phyloP scores from a whole-genome alignment of 2,113 vertebrate genomes.

The Promerops cafer region DNA sequence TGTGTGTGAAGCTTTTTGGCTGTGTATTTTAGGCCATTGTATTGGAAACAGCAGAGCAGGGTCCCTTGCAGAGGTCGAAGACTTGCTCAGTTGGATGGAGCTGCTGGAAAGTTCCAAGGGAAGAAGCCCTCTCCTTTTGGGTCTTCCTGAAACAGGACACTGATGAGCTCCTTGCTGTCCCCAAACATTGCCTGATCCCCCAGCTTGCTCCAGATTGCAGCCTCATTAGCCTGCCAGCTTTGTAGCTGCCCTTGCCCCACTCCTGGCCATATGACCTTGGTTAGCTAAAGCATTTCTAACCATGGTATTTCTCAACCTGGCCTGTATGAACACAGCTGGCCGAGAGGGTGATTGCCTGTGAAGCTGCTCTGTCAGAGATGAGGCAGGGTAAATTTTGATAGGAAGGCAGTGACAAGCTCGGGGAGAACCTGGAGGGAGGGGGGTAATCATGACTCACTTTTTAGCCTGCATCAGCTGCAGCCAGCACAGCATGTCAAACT shows the following conservation, averaged over 20 bases:
- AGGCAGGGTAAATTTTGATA: not conserved
- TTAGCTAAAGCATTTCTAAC: not conserved
- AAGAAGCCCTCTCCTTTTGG: not conserved
- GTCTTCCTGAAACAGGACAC: not conserved
- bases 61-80: accelerated
- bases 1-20: not conserved
- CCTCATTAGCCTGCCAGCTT: not conserved
- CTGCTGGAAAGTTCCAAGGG: not conserved
- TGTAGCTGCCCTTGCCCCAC: accelerated
- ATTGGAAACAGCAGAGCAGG: not conserved
- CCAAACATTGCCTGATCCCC: not conserved
- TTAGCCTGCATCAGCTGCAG: not conserved
- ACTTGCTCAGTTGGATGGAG: not conserved
- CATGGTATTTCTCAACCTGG: accelerated
- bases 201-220: not conserved
- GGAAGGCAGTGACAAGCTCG: not conserved
- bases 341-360: not conserved
- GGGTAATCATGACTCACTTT: not conserved
- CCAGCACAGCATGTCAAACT: not conserved
- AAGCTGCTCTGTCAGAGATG: not conserved
- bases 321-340: not conserved
- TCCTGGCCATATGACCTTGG: not conserved
- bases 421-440: not conserved
- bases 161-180: not conserved
- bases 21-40: not conserved